phyloP scores from a whole-genome alignment of 2,113 vertebrate genomes.

The Galbula dea region DNA sequence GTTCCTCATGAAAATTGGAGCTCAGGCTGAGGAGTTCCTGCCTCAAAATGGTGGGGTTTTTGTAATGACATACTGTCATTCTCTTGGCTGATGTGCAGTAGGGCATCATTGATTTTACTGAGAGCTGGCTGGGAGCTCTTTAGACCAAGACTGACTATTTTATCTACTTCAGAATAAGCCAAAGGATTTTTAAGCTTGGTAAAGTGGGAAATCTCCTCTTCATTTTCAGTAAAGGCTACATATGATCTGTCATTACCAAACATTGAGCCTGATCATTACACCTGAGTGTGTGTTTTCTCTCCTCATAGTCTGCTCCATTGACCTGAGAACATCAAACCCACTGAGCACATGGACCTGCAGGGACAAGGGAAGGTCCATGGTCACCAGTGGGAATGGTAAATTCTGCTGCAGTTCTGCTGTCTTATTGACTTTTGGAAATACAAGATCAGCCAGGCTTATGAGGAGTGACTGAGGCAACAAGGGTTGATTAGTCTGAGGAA shows the following conservation, averaged over 20 bases:
- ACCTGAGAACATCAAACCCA: neutral
- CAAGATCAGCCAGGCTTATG: neutral
- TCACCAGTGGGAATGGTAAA: neutral
- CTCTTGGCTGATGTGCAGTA: neutral
- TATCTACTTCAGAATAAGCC: neutral
- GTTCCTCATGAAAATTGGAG: neutral
- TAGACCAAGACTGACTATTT: neutral
- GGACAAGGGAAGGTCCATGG: neutral
- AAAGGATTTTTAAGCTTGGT: neutral
- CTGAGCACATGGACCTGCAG: fast-evolving
- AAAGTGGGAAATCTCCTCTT: neutral
- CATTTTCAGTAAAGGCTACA: neutral
- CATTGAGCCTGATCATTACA: neutral
- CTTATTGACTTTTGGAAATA: neutral
- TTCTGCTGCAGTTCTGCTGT: neutral
- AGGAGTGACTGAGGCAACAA: no score
- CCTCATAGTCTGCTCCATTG: neutral
- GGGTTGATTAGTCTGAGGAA: no score
- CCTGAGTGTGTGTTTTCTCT: neutral
- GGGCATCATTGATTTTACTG: neutral
- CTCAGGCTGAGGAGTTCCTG: neutral
- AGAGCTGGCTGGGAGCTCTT: neutral
- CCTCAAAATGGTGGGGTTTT: neutral
- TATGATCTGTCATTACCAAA: neutral
- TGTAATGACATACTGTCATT: neutral